Evolutionary conservation across 2,888 invertebrate species (phyloP).

Genomic region (Miltochrista miniata): DNA sequence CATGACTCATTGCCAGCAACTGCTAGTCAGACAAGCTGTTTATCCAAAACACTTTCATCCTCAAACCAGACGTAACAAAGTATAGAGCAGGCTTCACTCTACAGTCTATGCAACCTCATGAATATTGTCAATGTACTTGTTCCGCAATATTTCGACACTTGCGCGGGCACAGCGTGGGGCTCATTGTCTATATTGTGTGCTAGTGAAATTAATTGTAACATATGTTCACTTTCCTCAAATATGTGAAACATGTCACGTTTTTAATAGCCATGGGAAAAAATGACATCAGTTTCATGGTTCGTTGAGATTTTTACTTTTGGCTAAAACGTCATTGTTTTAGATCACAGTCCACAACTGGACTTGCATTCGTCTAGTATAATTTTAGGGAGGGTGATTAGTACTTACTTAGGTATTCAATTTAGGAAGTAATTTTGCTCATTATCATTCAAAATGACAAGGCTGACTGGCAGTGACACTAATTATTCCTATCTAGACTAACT

Average conservation of each 20-base stretch:
- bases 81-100: conserved; percentile 13
- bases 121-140: conserved; percentile 41
- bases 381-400: too few species aligned
- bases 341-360: too few species aligned
- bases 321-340: too few species aligned
- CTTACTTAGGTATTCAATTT: too few species aligned
- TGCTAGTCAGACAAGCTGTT: not conserved
- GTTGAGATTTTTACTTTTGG: conserved; percentile 1
- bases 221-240: conserved; percentile 17
- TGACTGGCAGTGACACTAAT: too few species aligned
- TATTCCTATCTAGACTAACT: too few species aligned
- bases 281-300: conserved; percentile 1
- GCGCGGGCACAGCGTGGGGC: conserved; percentile 3
- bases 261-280: conserved; percentile 4
- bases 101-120: conserved; percentile 34
- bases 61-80: conserved; percentile 8
- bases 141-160: conserved; percentile 35
- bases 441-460: too few species aligned
- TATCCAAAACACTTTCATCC: conserved; percentile 10
- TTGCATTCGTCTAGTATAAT: too few species aligned
- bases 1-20: too few species aligned
- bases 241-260: conserved; percentile 11
- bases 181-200: conserved; percentile 17
- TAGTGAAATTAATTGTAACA: conserved; percentile 24
- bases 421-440: too few species aligned